A percentile compares a stretch with the other conserved stretches of the same genome.
Evolutionary conservation across 2,113 vertebrate genomes (phyloP).

Genomic region (Hirundichthys speculiger): DNA sequence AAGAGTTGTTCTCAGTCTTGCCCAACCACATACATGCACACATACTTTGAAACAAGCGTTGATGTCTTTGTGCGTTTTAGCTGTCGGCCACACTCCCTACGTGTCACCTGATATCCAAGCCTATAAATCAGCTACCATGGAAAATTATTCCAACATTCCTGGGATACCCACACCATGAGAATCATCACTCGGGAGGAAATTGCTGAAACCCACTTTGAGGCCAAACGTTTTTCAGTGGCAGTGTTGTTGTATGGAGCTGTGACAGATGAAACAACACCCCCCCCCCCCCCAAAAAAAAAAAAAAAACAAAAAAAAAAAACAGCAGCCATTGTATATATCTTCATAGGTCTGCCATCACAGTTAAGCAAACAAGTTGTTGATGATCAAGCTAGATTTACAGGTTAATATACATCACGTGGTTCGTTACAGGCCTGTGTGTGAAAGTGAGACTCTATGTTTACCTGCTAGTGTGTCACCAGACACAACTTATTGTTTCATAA

Average conservation of each 20-base stretch:
- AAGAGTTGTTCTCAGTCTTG: slow-evolving; percentile 13
- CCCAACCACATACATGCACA: neutral
- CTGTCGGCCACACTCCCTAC: slow-evolving; percentile 6
- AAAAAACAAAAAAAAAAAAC: too few relatives aligned
- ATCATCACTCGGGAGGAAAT: slow-evolving; percentile 43
- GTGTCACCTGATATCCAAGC: slow-evolving; percentile 40
- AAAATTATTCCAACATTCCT: slow-evolving; percentile 69
- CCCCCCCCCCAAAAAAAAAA: too few relatives aligned
- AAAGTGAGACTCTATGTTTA: slow-evolving; percentile 1
- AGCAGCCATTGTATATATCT: neutral
- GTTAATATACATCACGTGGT: neutral
- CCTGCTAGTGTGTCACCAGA: neutral
- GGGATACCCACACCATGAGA: slow-evolving; percentile 68
- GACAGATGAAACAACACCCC: neutral
- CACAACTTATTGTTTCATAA: neutral
- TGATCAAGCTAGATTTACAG: neutral
- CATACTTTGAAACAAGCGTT: neutral
- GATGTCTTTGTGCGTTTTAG: slow-evolving; percentile 12
- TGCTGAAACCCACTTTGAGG: slow-evolving; percentile 31
- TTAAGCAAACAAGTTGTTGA: neutral
- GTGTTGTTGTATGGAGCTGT: slow-evolving; percentile 1
- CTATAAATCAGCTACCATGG: slow-evolving; percentile 43
- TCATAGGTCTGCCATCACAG: neutral
- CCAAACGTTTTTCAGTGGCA: slow-evolving; percentile 16
- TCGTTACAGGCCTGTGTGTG: neutral